A percentile compares a stretch with the other conserved stretches of the same genome.
These are phyloP conservation scores for Naja naja DNA, from an alignment of 2,113 vertebrate genomes.

Conservation along the genomic window DNA sequence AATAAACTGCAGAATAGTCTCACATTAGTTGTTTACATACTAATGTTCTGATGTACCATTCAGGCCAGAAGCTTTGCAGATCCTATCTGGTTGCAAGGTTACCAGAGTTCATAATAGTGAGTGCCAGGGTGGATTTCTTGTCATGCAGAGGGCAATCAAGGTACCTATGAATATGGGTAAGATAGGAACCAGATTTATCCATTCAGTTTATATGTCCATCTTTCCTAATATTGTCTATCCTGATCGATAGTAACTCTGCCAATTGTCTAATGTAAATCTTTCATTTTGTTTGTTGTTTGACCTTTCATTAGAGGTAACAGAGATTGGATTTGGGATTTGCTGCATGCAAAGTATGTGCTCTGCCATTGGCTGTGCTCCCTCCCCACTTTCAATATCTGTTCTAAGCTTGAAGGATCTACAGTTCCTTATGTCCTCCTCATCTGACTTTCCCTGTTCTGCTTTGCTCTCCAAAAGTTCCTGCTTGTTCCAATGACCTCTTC, in stretches of 20 bases:
- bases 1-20: constrained; percentile 34
- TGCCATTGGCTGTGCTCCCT: not conserved
- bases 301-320: not conserved
- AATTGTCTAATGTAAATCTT: not conserved
- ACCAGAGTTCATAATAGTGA: constrained; percentile 36
- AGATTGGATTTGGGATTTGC: not conserved
- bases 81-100: constrained; percentile 54
- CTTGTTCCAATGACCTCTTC: not conserved
- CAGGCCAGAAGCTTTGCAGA: constrained; percentile 40
- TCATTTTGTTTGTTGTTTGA: not conserved
- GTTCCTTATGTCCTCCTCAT: not conserved
- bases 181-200: not conserved
- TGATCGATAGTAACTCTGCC: not conserved
- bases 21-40: constrained; percentile 56
- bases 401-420: not conserved
- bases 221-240: not conserved
- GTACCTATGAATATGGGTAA: not conserved
- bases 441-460: not conserved
- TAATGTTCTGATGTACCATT: constrained; percentile 47
- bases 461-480: not conserved
- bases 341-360: not conserved
- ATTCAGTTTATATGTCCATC: not conserved
- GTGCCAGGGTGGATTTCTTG: not conserved
- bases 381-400: not conserved
- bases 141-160: not conserved